These are phyloP conservation scores for Megaceryle torquata DNA, from an alignment of 2,113 vertebrate species.

Conservation along the genomic window DNA sequence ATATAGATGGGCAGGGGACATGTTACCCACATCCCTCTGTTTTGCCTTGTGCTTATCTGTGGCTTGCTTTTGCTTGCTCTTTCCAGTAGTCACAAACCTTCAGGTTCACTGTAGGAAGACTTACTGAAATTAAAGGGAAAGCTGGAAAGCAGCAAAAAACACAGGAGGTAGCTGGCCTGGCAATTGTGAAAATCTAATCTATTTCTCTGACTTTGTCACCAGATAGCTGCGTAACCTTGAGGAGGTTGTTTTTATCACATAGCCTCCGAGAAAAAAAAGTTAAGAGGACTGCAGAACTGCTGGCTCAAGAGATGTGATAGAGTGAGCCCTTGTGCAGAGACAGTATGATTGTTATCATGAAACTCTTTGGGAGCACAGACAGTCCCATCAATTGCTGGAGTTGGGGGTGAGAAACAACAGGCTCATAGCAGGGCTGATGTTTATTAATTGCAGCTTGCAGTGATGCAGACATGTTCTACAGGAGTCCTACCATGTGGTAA, in stretches of 20 bases:
- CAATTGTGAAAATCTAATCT: not conserved
- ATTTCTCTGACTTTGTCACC: not conserved
- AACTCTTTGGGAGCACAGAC: not conserved
- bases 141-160: not conserved
- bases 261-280: not conserved
- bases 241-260: not conserved
- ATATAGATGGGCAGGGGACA: not conserved
- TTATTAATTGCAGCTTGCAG: not conserved
- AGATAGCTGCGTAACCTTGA: not conserved
- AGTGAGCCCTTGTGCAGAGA: not conserved
- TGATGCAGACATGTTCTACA: not conserved
- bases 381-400: fast-evolving
- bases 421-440: fast-evolving
- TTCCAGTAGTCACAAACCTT: not conserved
- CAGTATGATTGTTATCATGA: not conserved
- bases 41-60: not conserved
- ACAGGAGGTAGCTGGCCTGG: not conserved
- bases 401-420: fast-evolving
- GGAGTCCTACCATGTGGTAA: fast-evolving
- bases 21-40: not conserved
- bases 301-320: not conserved
- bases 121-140: not conserved
- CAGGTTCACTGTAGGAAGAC: not conserved
- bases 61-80: not conserved
- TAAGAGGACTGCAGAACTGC: not conserved